Evolutionary conservation across 2,797 vertebrate species (phyloP), one percentile per base, ranked within the genome.

Genomic region (Coilia nasus): DNA sequence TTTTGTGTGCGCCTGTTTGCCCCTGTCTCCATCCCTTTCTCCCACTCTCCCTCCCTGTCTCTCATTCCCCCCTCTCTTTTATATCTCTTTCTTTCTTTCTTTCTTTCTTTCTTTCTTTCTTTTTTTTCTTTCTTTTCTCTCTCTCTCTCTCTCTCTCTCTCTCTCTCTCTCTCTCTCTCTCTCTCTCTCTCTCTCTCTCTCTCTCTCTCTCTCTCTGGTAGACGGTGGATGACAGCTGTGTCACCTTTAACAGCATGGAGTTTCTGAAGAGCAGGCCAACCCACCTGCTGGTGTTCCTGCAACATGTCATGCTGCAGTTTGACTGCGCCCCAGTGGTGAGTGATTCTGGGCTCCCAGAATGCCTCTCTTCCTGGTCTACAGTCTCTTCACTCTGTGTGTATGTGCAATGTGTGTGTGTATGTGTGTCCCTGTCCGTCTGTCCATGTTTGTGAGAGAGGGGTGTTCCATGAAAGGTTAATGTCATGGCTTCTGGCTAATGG

Each of bases 241-340:
- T 90, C 60, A 64, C 92, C 84, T 98, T 98, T 93, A 95, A 93
- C 93, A 94, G 83, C 81, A 95, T 98, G 85, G 96, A 97, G 4
- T 28, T 88, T 46, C 83, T 98, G 88, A 97, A 96, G 89, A 89
- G 87, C 0, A 94, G 91, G 14, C 97, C 97, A 0, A 95, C 96
- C 44, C 96, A 98, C 90, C 93, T 98, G 88, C 94, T 97, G 94
- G 96, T 96, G 81, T 97, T 98, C 86, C 86, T 98, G 82, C 97
- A 97, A 46, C 97, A 98, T 21, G 96, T 97, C 88, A 96, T 97
- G 62, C 92, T 98, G 28, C 97, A 98, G 95, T 98, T 98, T 83
- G 97, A 98, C 85, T 96, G 96, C 0, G 95, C 96, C 62, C 95
- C 96, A 6, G 85, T 97, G 97, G 97, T 98, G 91, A 97, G 96